Evolutionary conservation across 2,888 invertebrate species (phyloP).

Genomic region (Spisula subtruncata): DNA sequence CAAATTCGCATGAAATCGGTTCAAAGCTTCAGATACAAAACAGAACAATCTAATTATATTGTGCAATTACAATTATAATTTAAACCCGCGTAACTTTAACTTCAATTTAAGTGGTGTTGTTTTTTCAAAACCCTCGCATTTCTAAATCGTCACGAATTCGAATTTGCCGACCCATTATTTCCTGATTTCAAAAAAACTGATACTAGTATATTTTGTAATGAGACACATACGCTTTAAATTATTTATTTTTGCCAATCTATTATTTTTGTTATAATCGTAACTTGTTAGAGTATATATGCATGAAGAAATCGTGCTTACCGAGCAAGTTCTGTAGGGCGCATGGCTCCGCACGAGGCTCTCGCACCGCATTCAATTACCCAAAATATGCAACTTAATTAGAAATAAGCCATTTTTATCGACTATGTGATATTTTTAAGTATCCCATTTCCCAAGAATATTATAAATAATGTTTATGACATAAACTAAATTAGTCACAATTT

Average conservation of each 20-base stretch:
- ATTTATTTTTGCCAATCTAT: background rate
- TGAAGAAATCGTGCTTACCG: too few relatives aligned
- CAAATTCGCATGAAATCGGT: background rate
- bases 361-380: too few relatives aligned
- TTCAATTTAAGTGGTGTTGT: background rate
- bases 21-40: background rate
- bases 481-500: too few relatives aligned
- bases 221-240: background rate
- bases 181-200: background rate
- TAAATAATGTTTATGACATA: too few relatives aligned
- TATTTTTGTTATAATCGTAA: background rate
- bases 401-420: too few relatives aligned
- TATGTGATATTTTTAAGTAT: too few relatives aligned
- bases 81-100: background rate
- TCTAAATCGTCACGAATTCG: background rate
- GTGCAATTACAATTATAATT: background rate
- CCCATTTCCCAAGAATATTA: too few relatives aligned
- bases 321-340: too few relatives aligned
- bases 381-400: too few relatives aligned
- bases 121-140: background rate
- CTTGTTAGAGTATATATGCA: background rate
- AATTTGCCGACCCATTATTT: background rate
- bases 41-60: background rate
- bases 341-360: too few relatives aligned
- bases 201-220: background rate